These are phyloP conservation scores for Rallus crepitans DNA, from an alignment of 2,797 vertebrate species.

Conservation along the genomic window DNA sequence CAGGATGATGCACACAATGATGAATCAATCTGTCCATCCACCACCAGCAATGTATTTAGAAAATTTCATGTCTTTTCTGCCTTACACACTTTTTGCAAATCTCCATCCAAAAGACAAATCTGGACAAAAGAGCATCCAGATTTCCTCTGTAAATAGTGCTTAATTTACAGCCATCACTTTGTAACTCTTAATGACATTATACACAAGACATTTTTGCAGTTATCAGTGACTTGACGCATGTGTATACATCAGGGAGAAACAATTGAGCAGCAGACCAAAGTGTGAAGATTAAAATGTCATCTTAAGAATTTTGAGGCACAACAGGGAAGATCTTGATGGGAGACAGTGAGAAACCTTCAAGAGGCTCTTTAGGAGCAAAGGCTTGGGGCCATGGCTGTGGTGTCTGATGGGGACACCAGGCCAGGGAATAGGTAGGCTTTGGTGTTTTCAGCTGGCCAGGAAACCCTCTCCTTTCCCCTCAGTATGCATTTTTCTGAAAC, in stretches of 20 bases:
- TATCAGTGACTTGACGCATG: not conserved
- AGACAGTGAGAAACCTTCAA: not conserved
- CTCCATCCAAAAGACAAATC: not conserved
- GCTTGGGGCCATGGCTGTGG: not conserved
- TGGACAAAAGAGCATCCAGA: not conserved
- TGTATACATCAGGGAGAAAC: not conserved
- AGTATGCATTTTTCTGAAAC: not conserved
- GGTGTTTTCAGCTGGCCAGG: not conserved
- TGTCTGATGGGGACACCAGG: not conserved
- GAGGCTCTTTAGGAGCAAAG: not conserved
- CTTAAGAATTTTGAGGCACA: not conserved
- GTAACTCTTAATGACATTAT: not conserved
- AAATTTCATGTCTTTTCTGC: not conserved
- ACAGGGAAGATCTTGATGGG: not conserved
- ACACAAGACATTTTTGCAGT: not conserved
- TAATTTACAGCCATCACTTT: not conserved
- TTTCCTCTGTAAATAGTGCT: slow-evolving; percentile 9
- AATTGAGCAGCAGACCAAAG: not conserved
- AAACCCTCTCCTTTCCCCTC: not conserved
- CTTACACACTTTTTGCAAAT: not conserved
- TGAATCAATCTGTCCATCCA: not conserved
- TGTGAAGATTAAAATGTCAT: not conserved
- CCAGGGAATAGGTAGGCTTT: not conserved
- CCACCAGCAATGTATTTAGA: not conserved
- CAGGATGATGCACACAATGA: not conserved